Conservation (phyloP, 2,888 invertebrate species). For the Reticulitermes lucifugus region DNA sequence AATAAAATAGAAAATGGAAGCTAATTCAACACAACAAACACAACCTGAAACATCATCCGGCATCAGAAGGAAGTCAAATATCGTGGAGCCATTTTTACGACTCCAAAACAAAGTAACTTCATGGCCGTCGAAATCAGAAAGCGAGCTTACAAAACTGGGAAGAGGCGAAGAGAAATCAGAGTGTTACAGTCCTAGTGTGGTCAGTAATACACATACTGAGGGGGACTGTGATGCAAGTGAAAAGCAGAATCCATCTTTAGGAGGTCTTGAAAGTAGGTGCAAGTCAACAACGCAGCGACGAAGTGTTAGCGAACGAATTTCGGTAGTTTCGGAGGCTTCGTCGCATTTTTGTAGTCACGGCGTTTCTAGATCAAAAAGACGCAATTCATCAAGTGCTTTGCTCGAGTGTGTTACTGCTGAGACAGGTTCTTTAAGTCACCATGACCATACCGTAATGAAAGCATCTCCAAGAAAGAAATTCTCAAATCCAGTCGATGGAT, state of each 20-base stretch:
- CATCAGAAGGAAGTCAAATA: conserved; percentile 7
- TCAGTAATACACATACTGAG: background rate
- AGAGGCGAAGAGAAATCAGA: background rate
- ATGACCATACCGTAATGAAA: background rate
- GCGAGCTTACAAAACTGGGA: conserved; percentile 39
- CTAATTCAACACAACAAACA: background rate
- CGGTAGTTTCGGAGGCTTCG: background rate
- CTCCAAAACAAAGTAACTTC: conserved; percentile 50
- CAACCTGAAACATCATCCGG: conserved; percentile 6
- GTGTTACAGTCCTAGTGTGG: background rate
- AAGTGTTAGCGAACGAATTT: background rate
- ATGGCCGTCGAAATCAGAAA: conserved; percentile 50
- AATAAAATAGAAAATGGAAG: conserved; percentile 32
- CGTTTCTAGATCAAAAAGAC: background rate
- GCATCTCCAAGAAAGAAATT: background rate
- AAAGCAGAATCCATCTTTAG: background rate
- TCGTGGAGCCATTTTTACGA: conserved; percentile 51
- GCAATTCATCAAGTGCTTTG: background rate
- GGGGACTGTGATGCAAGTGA: background rate
- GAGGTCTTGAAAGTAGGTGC: background rate
- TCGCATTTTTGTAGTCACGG: conserved; percentile 6
- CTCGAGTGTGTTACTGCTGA: background rate
- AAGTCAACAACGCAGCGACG: background rate
- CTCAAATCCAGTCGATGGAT: background rate
- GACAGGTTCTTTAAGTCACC: background rate